These are phyloP conservation scores for Phthorimaea operculella DNA, from an alignment of 1,140 invertebrate genomes.

Conservation along the genomic window DNA sequence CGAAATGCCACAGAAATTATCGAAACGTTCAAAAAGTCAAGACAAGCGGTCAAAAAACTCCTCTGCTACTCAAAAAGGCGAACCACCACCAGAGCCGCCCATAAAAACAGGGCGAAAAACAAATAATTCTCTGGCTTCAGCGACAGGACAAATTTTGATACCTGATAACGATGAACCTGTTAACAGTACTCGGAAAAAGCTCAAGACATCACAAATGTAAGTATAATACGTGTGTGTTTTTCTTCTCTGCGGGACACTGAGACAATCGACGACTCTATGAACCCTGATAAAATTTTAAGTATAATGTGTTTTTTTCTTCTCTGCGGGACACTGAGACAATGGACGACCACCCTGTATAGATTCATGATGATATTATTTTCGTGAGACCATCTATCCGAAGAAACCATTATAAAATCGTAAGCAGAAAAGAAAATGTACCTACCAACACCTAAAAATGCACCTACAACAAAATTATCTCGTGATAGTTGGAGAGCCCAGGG, in stretches of 20 bases:
- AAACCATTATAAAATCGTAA: no score
- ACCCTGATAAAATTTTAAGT: conserved; percentile 57
- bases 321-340: no score
- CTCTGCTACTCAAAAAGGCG: conserved; percentile 57
- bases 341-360: no score
- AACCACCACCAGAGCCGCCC: conserved; percentile 56
- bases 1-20: conserved; percentile 47
- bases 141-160: conserved; percentile 84
- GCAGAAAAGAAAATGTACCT: no score
- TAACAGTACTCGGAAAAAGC: conserved; percentile 68
- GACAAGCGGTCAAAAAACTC: conserved; percentile 52
- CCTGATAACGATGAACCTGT: conserved; percentile 63
- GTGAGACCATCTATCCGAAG: no score
- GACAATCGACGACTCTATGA: no score
- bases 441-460: no score
- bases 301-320: not conserved
- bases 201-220: conserved; percentile 76
- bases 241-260: no score
- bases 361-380: no score
- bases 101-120: conserved; percentile 80
- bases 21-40: conserved; percentile 30
- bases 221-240: conserved; percentile 22
- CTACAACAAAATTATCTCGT: no score
- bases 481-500: no score
- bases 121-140: conserved; percentile 86